Evolutionary conservation across 2,113 vertebrate genomes (phyloP).

Genomic region (Microtus ochrogaster): DNA sequence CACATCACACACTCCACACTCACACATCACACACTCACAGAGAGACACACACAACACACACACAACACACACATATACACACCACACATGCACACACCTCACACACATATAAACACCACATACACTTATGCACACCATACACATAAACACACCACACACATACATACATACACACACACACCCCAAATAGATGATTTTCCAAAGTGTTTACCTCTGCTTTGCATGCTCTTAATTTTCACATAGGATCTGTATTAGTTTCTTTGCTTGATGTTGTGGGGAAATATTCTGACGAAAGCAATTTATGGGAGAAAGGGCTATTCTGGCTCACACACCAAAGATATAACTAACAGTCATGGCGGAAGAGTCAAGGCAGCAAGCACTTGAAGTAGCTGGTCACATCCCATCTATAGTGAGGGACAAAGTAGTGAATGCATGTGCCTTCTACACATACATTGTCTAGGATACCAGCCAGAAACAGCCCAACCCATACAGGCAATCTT

Average conservation of each 20-base stretch:
- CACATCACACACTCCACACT: too few species aligned
- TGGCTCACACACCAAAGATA: neutral
- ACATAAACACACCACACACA: neutral
- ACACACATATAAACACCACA: neutral
- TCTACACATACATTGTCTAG: neutral
- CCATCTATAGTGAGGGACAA: too few species aligned
- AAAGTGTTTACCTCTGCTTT: neutral
- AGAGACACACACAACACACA: neutral
- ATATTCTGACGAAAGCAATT: neutral
- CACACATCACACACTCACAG: neutral
- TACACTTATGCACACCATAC: neutral
- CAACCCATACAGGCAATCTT: neutral
- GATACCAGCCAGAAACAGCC: neutral
- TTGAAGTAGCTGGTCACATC: neutral
- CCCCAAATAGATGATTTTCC: neutral
- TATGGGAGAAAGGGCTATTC: neutral
- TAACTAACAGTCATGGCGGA: neutral
- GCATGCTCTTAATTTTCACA: neutral
- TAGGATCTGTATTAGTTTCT: neutral
- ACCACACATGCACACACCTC: neutral
- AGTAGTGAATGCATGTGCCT: neutral
- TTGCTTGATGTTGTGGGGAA: neutral
- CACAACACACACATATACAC: neutral
- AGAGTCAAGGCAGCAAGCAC: neutral
- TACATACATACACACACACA: neutral